Evolutionary conservation across 2,113 vertebrate genomes (phyloP).

Genomic region (Oophaga pumilio): DNA sequence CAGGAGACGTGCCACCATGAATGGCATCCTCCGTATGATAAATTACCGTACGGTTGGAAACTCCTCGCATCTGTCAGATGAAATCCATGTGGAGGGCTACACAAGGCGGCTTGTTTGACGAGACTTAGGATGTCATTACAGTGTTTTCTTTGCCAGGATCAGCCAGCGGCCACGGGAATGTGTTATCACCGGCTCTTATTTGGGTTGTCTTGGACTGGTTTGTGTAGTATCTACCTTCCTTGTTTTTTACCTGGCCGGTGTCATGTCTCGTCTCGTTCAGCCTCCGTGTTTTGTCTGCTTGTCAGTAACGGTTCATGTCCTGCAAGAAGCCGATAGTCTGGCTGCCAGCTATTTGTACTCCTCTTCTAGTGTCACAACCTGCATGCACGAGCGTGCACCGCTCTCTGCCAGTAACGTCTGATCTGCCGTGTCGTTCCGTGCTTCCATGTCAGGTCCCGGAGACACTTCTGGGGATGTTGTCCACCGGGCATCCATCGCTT

Average conservation of each 20-base stretch:
- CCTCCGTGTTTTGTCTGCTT: conserved; percentile 37
- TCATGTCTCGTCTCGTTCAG: conserved; percentile 1
- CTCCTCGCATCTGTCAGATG: neutral
- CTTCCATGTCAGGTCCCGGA: too few species aligned
- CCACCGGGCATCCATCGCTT: too few species aligned
- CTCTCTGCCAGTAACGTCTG: neutral
- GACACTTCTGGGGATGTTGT: too few species aligned
- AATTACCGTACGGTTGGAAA: neutral
- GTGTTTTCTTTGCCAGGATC: conserved; percentile 20
- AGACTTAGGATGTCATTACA: conserved; percentile 2
- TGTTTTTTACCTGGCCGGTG: conserved; percentile 37
- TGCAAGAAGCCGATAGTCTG: neutral
- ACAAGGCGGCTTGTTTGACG: neutral
- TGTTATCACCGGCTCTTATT: conserved; percentile 13
- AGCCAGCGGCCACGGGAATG: neutral
- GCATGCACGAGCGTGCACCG: neutral
- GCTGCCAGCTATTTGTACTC: neutral
- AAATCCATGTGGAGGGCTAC: neutral
- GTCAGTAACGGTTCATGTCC: conserved; percentile 21
- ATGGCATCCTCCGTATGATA: neutral
- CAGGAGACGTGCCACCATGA: neutral
- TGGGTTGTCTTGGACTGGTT: conserved; percentile 4
- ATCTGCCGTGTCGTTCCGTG: neutral
- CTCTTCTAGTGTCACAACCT: neutral
- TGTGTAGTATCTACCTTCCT: neutral